Base-by-base conservation (phyloP, 2,888 invertebrate genomes). In the Lithophane leautieri region DNA sequence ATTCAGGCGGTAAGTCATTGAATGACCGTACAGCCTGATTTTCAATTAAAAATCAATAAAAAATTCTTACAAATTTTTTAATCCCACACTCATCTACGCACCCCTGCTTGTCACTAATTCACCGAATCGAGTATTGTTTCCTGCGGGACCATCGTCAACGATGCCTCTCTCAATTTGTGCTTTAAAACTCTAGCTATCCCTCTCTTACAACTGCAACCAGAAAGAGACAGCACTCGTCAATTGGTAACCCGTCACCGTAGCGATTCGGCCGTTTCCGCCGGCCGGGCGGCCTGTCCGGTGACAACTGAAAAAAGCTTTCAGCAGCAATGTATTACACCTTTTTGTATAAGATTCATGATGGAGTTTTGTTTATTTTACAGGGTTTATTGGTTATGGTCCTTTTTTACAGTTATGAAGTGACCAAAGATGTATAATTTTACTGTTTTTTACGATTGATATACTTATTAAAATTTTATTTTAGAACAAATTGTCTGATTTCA, bases 91-190 rank as follows among this genome's bases (percentile, higher is more conserved):
- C 89, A 87, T 93, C 92, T 94, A 66, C 81, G 85, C 89, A 89
- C 90, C 90, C 91, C 92, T 91, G 90, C 91, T 93, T 89, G 94
- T 92, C 95, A 95, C 95, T 96, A 95, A 96, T 96, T 95, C 94
- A 92, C 91, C 88, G 94, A 93, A 94, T 96, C 94, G 96, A 96
- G 96, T 96, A 95, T 95, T 96, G 95, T 95, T 95, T 96, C 96
- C 96, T 95, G 96, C 91, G 88, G 87, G 87, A 86, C 90, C 92
- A 92, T 92, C 92, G 92, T 91, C 92, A 92, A 90, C 94, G 92
- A 93, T 93, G 91, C 92, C 91, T 92, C 94, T 92, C 92, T 92
- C 95, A 93, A 94, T 94, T 94, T 94, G 90, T 92, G 93, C 93
- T 94, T 94, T 93, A 93, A 93, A 94, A 92, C 88, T 83, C 56